These are phyloP conservation scores for Alfaro cultratus DNA, from an alignment of 2,797 vertebrate species.

Conservation along the genomic window DNA sequence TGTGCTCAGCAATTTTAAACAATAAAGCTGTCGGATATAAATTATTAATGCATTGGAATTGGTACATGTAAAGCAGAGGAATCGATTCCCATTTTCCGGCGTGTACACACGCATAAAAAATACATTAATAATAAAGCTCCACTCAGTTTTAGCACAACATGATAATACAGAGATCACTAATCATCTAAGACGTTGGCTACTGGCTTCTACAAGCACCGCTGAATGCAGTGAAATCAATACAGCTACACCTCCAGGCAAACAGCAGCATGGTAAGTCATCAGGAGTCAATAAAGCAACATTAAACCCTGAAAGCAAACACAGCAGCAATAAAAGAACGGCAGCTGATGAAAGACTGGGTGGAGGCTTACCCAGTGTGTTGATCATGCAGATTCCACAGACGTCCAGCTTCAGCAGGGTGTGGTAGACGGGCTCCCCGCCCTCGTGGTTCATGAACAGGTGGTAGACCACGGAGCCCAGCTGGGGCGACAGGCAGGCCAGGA, in stretches of 20 bases:
- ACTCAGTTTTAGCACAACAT: slow-evolving; percentile 21
- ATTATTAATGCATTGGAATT: slow-evolving; percentile 5
- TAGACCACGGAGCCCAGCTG: slow-evolving; percentile 92
- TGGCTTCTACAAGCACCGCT: slow-evolving; percentile 15
- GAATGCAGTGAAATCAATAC: slow-evolving; percentile 49
- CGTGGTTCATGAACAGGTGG: slow-evolving; percentile 96
- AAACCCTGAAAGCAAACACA: slow-evolving; percentile 30
- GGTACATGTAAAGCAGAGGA: not conserved
- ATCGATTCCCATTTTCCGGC: not conserved
- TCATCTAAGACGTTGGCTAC: slow-evolving; percentile 35
- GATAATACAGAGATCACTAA: slow-evolving; percentile 31
- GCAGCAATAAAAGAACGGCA: slow-evolving; percentile 16
- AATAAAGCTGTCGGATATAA: not conserved
- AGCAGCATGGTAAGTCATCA: slow-evolving; percentile 39
- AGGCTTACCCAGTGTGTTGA: slow-evolving; percentile 89
- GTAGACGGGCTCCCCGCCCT: slow-evolving; percentile 89
- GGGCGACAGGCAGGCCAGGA: slow-evolving; percentile 90
- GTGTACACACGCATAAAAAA: slow-evolving; percentile 5
- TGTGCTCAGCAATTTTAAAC: not conserved
- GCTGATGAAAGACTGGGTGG: not conserved
- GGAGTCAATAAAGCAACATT: slow-evolving; percentile 39
- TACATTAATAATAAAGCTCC: slow-evolving; percentile 14
- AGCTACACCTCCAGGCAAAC: slow-evolving; percentile 38
- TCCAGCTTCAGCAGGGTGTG: slow-evolving; percentile 91
- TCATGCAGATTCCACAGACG: slow-evolving; percentile 94